Evolutionary conservation across 1,140 invertebrate species (phyloP).

Genomic region (Bombus fervidus): DNA sequence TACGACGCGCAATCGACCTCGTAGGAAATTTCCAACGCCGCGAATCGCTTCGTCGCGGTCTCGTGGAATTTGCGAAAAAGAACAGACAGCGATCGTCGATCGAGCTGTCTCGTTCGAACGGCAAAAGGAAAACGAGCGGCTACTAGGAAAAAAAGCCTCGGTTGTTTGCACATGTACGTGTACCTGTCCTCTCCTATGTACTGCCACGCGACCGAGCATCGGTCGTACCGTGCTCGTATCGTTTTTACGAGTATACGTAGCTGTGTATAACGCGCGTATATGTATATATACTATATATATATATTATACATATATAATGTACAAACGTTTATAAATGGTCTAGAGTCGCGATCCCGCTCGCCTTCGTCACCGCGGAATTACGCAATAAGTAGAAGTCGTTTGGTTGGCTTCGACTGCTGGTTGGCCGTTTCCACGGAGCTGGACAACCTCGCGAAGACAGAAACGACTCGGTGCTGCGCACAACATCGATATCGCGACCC

Average conservation of each 20-base stretch:
- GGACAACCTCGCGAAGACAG: conserved; percentile 64
- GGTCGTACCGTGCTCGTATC: neutral
- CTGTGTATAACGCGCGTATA: too few relatives aligned
- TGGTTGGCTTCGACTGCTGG: conserved; percentile 72
- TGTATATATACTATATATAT: neutral
- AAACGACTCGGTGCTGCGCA: neutral
- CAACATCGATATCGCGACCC: neutral
- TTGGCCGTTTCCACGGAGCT: conserved; percentile 67
- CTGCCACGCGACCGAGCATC: neutral
- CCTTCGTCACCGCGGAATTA: conserved; percentile 80
- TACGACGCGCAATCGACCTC: neutral
- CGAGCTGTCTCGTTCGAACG: conserved; percentile 23
- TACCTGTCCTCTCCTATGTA: neutral
- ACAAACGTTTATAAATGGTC: conserved; percentile 71
- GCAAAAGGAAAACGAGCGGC: neutral
- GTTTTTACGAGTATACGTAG: neutral
- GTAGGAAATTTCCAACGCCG: conserved; percentile 54
- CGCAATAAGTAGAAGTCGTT: conserved; percentile 81
- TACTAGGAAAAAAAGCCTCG: conserved; percentile 50
- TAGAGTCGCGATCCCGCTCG: conserved; percentile 79
- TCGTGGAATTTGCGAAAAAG: conserved; percentile 37
- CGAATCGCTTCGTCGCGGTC: neutral
- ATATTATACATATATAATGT: neutral
- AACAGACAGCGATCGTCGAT: conserved; percentile 1
- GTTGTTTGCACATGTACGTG: conserved; percentile 10